phyloP scores from a whole-genome alignment of 2,888 invertebrate species.

The Luperina testacea region DNA sequence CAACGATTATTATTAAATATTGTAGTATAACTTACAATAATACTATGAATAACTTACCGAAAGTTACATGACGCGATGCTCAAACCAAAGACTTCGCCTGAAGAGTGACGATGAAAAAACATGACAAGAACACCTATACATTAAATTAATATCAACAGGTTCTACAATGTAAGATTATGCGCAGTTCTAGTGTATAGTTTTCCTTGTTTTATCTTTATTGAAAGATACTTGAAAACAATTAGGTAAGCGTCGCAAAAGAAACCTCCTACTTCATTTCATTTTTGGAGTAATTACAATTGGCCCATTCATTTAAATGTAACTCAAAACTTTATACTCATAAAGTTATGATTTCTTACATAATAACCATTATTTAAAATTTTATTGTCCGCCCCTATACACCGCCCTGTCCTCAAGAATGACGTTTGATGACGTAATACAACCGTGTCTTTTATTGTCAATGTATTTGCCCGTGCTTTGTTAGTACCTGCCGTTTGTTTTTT shows the following conservation, averaged over 20 bases:
- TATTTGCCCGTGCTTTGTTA: slow-evolving; percentile 69
- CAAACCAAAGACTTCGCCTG: background rate
- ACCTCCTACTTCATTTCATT: background rate
- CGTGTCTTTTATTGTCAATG: slow-evolving; percentile 67
- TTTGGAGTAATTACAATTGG: background rate
- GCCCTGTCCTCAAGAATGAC: slow-evolving; percentile 26
- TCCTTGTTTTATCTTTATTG: slow-evolving; percentile 1
- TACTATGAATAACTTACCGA: background rate
- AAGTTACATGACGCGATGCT: background rate
- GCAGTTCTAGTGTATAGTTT: slow-evolving; percentile 5
- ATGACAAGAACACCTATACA: background rate
- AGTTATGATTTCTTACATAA: background rate
- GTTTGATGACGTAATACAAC: slow-evolving; percentile 63
- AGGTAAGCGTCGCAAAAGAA: background rate
- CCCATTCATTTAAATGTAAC: background rate
- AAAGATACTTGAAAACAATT: slow-evolving; percentile 6
- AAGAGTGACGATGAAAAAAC: slow-evolving; percentile 2
- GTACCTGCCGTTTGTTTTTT: slow-evolving; percentile 80
- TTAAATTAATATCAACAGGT: slow-evolving; percentile 1
- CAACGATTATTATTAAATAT: background rate
- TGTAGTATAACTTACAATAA: background rate
- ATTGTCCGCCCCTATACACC: slow-evolving; percentile 38
- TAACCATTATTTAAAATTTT: slow-evolving; percentile 1
- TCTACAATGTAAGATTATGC: slow-evolving; percentile 7
- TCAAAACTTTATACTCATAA: background rate